A percentile compares a stretch with the other conserved stretches of the same genome.
Conservation (phyloP, 2,797 vertebrate species). For the Pseudomugil gertrudae region DNA sequence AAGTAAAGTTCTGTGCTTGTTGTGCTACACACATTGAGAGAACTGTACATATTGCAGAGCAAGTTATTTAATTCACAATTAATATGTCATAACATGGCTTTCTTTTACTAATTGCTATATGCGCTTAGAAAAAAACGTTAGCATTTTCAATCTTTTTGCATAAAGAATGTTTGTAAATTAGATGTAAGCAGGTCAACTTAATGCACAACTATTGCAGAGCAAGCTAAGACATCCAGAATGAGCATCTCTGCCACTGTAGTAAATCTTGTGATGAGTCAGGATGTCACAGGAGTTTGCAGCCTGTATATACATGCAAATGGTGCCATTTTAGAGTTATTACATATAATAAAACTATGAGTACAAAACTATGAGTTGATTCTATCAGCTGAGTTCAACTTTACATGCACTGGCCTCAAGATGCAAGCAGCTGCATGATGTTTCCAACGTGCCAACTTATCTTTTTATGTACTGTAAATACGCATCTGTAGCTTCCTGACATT, state of each 20-base stretch:
- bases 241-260: too few relatives aligned
- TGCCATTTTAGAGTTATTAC: background rate
- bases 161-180: background rate
- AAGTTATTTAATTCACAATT: background rate
- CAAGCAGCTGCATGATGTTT: constrained; percentile 8
- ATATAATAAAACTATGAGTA: background rate
- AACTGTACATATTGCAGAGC: background rate
- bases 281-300: background rate
- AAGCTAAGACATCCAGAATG: background rate
- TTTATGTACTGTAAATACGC: background rate
- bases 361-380: background rate
- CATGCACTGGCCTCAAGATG: background rate
- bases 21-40: background rate
- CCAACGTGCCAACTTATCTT: constrained; percentile 1
- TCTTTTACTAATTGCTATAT: background rate
- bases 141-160: background rate
- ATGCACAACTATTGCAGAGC: background rate
- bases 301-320: background rate
- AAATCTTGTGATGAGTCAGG: background rate
- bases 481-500: background rate
- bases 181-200: background rate
- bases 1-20: too few relatives aligned
- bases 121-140: background rate
- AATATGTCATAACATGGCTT: background rate
- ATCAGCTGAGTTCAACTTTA: background rate